Base-by-base conservation (phyloP, 2,888 invertebrate genomes). In the Branchinecta sandiegonensis region DNA sequence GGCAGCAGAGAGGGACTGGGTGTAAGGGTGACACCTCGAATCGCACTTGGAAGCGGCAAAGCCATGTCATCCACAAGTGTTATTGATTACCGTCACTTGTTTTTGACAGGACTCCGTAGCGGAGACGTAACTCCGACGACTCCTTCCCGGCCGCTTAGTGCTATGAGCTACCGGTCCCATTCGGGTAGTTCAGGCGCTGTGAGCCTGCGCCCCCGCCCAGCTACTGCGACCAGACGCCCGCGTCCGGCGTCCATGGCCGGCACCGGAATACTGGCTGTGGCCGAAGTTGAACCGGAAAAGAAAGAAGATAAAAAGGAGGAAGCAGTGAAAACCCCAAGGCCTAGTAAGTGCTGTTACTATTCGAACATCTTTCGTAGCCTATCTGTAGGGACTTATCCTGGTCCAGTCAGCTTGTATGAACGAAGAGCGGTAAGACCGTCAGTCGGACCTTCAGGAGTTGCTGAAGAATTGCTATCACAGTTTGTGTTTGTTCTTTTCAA, bases 241-340 rank as follows among this genome's bases (percentile, higher is more conserved):
- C 84, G 89, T 72, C 89, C 90, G 73, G 85, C 85, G 75, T 89
- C 88, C 79, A 89, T 90, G 77, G 89, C 89, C 73, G 88, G 89
- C 76, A 90, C 90, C 69, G 90, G 89, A 72, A 86, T 90, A 14
- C 68, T 69, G 63, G 65, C 70, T 11, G 66, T 70, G 48, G 66
- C 67, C 63, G 66, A 66, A 46, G 70, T 14, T 12, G 68, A 70
- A 23, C 47, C 23, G 65, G 48, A 69, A 56, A 64, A 48, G 72
- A 75, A 72, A 71, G 76, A 72, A 71, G 80, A 74, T 71, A 77
- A 72, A 74, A 79, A 76, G 67, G 73, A 73, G 12, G 76, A 75
- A 47, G 46, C 17, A 46, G 65, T n/a, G 10, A 50, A 65, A 65
- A 23, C 65, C 3, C 68, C 63, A 56, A 56, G 10, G 23, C 14